Evolutionary conservation across 2,113 vertebrate species (phyloP), one percentile per base, ranked within the genome.

Genomic region (Raja brachyura): DNA sequence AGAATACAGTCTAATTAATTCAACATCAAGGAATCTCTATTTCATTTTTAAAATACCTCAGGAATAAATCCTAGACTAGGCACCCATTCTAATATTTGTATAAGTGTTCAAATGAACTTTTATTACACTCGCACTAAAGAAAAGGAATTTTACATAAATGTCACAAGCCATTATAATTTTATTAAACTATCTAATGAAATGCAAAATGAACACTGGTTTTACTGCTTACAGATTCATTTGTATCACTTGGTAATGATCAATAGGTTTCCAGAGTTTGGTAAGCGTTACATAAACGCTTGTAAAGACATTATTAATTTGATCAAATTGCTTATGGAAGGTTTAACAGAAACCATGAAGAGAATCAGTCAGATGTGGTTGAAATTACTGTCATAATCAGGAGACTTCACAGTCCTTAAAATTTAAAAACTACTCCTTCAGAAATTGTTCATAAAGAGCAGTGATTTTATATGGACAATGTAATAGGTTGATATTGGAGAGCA

Each of bases 281-380:
- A 73, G 18, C 16, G 33, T 70, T 39, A 25, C 31, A 48, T 48
- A 11, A 70, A 59, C 10, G 18, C 18, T 6, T 73, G 63, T 9
- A 48, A 48, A 73, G 18, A 48, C 66, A 33, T 70, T 90, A 61
- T 31, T 68, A 70, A 90, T 68, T 68, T 73, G 66, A 66, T 68
- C n/a, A 90, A 90, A 90, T 90, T 90, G n/a, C 86, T 90, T 68
- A 90, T 18, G n/a, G 61, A 63, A 90, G 54, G 79, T 56, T 90
- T 90, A 63, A 66, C 31, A 3, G n/a, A 90, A 66, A 18, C 85
- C 11, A 33, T 66, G 63, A 66, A 33, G 11, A 18, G 85, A n/a
- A 56, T 11, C 61, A 33, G 20, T 90, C 61, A 68, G 18, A 33
- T 33, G n/a, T 90, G 63, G 31, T 63, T 68, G 66, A 90, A 20